Conservation (phyloP, 2,797 vertebrate species). For the Chloroceryle inda region DNA sequence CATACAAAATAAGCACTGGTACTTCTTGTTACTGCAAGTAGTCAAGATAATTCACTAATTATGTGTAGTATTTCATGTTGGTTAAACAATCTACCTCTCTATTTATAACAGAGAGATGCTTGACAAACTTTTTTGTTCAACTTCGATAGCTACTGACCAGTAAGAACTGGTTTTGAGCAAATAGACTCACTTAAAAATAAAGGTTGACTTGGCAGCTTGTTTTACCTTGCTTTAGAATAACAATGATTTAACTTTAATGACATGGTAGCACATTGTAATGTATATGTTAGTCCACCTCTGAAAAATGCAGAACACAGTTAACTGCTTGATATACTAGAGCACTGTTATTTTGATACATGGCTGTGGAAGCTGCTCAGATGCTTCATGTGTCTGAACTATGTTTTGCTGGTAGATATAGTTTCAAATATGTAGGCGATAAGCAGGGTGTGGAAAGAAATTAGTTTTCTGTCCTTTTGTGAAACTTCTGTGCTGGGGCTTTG, state of each 20-base stretch:
- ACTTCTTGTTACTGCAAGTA: background rate
- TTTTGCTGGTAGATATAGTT: background rate
- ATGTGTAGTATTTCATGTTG: background rate
- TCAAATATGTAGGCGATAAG: background rate
- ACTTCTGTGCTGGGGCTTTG: background rate
- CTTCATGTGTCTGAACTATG: background rate
- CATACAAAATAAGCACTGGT: background rate
- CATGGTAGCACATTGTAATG: constrained; percentile 8
- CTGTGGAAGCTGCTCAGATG: background rate
- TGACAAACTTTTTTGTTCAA: background rate
- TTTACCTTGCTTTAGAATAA: constrained; percentile 3
- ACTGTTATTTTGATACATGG: background rate
- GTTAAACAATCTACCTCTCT: background rate
- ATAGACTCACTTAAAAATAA: background rate
- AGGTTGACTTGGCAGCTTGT: background rate
- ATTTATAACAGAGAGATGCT: background rate
- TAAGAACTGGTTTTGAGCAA: background rate
- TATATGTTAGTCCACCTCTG: background rate
- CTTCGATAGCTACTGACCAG: background rate
- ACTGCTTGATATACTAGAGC: background rate
- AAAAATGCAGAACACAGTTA: background rate
- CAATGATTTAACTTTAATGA: background rate
- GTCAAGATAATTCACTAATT: background rate
- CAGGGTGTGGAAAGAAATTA: background rate
- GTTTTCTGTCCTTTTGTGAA: background rate